phyloP scores from a whole-genome alignment of 2,888 invertebrate species.

The Apodemia zela region DNA sequence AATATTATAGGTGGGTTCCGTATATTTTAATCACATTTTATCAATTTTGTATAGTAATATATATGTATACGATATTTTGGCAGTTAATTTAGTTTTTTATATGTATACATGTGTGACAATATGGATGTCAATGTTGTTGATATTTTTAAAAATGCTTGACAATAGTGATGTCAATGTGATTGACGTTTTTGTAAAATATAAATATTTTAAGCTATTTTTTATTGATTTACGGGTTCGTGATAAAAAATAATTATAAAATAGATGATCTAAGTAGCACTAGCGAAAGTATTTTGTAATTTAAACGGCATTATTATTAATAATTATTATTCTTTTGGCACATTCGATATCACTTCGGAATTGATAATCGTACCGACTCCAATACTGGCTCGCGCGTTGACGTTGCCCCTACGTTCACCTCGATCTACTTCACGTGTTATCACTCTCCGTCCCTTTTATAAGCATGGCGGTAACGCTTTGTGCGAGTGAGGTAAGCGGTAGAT shows the following conservation, averaged over 20 bases:
- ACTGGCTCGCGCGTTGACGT: neutral
- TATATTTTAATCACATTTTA: constrained; percentile 24
- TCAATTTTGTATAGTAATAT: neutral
- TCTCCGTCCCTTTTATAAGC: constrained; percentile 2
- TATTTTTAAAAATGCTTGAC: neutral
- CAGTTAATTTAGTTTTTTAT: neutral
- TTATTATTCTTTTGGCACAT: constrained; percentile 6
- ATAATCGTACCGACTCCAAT: constrained; percentile 7
- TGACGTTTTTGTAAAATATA: neutral
- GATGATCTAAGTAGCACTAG: neutral
- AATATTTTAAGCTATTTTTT: neutral
- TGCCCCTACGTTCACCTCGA: constrained; percentile 9
- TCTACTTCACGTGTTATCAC: constrained; percentile 1
- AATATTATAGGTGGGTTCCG: constrained; percentile 28
- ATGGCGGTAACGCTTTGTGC: neutral
- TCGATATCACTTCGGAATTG: neutral
- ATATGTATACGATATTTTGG: neutral
- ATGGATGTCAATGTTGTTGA: neutral
- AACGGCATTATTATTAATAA: neutral
- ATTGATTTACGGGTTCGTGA: neutral
- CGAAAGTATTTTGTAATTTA: neutral
- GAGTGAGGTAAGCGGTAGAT: neutral
- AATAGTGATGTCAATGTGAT: neutral
- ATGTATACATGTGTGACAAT: neutral
- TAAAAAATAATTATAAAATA: neutral